Conservation (phyloP, 2,113 vertebrate genomes). For the Psittacara wagleri region DNA sequence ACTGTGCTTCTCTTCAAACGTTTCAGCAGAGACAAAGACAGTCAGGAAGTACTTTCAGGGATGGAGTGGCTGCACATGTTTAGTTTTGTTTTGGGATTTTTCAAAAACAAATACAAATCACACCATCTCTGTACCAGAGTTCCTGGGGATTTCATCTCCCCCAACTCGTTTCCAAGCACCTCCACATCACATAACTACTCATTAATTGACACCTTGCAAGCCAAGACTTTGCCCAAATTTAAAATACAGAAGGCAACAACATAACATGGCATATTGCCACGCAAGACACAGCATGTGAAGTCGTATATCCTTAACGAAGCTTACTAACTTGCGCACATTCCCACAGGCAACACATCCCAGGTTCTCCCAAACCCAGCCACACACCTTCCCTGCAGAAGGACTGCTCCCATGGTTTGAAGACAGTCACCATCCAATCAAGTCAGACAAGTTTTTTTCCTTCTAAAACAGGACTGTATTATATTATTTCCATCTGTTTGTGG, state of each 20-base stretch:
- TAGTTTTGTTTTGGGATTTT: not conserved
- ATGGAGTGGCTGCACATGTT: not conserved
- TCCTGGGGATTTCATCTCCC: not conserved
- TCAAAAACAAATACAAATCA: not conserved
- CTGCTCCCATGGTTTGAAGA: not conserved
- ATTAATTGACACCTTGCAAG: not conserved
- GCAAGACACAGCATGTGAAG: accelerated
- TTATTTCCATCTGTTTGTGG: not conserved
- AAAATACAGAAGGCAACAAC: not conserved
- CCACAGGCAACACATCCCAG: not conserved
- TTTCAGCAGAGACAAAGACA: not conserved
- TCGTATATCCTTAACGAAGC: not conserved
- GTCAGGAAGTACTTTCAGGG: not conserved
- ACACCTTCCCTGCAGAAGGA: not conserved
- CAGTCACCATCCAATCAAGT: not conserved
- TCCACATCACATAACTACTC: not conserved
- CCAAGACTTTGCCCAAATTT: not conserved
- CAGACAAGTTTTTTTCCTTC: not conserved
- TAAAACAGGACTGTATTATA: not conserved
- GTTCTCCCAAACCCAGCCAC: not conserved
- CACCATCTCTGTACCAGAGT: not conserved
- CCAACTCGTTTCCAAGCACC: not conserved
- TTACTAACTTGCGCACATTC: not conserved
- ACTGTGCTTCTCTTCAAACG: not conserved
- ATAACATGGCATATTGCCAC: too few species aligned